Evolutionary conservation across 2,113 vertebrate species (phyloP).

Genomic region (Motacilla alba): DNA sequence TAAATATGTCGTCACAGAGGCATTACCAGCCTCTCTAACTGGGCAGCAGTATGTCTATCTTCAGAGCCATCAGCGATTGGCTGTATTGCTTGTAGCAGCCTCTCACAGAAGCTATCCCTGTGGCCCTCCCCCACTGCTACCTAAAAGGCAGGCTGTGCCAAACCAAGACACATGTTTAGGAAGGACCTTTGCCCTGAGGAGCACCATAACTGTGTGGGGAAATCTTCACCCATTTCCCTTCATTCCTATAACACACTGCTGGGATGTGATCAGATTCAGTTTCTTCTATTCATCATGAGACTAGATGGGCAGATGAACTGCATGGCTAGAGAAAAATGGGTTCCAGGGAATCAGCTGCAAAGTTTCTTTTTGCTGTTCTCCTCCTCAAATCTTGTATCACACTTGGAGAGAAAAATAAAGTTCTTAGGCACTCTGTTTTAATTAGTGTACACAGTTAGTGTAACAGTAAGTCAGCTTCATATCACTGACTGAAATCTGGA

Average conservation of each 20-base stretch:
- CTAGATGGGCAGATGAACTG: background rate
- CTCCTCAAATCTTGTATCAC: background rate
- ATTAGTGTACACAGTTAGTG: background rate
- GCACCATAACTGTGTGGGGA: background rate
- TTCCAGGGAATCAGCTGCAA: background rate
- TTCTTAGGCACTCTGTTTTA: background rate
- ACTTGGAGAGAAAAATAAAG: background rate
- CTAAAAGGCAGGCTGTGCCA: background rate
- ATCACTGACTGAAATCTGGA: background rate
- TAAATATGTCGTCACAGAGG: background rate
- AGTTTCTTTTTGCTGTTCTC: background rate
- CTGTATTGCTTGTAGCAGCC: background rate
- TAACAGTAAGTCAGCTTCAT: background rate
- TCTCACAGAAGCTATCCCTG: too few species aligned
- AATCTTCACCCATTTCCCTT: background rate
- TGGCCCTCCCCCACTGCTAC: fast-evolving
- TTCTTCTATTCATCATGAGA: background rate
- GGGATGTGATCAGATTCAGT: background rate
- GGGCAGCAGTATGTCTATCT: background rate
- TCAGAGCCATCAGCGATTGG: background rate
- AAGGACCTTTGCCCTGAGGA: background rate
- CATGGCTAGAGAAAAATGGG: background rate
- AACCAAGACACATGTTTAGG: background rate
- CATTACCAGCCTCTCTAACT: fast-evolving
- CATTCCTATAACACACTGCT: fast-evolving